Base-by-base conservation (phyloP, 2,113 vertebrate genomes). In the Coreoperca whiteheadi region DNA sequence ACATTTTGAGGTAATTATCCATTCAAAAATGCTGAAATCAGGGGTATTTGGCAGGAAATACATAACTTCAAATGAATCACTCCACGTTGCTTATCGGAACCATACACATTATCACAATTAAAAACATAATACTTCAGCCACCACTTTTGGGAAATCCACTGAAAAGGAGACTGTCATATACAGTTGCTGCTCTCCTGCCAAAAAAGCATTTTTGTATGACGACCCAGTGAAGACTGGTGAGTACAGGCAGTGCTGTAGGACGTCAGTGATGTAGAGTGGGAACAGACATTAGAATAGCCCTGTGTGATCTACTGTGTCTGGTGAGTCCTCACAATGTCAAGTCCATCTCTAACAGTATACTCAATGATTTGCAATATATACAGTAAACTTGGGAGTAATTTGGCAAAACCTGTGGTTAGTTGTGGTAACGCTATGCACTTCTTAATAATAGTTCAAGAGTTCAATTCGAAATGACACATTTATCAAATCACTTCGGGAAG, bases 1-100 rank as follows among this genome's bases (percentile, higher is more conserved):
- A 65, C n/a, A 69, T 25, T n/a, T 30, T 43, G 32, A 67, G 30
- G 28, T 66, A 50, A 81, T 61, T 61, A 43, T n/a, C 8, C 32
- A 51, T 70, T 20, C 48, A 46, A 20, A 48, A 48, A 59, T n/a
- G 18, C 28, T 16, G 32, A 43, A 20, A 73, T 74, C 11, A 59
- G 39, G 39, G 21, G 8, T 12, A 43, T 30, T 32, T 41, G 9
- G n/a, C 32, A 28, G 21, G 21, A 67, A 68, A 68, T 32, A 25
- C 5, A 46, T 1, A 8, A n/a, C 28, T 25, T 63, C 34, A 63
- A 79, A 68, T 11, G 5, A 37, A 56, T 65, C 28, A 23, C 28
- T 64, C 67, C 4, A 25, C 11, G 14, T 73, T 30, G 34, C n/a
- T 81, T 6, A 46, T 57, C 1, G 6, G 51, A 43, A 41, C 46